A percentile compares a stretch with the other conserved stretches of the same genome.
These are phyloP conservation scores for Hydrophis major DNA, from an alignment of 2,797 vertebrate genomes.

Conservation along the genomic window DNA sequence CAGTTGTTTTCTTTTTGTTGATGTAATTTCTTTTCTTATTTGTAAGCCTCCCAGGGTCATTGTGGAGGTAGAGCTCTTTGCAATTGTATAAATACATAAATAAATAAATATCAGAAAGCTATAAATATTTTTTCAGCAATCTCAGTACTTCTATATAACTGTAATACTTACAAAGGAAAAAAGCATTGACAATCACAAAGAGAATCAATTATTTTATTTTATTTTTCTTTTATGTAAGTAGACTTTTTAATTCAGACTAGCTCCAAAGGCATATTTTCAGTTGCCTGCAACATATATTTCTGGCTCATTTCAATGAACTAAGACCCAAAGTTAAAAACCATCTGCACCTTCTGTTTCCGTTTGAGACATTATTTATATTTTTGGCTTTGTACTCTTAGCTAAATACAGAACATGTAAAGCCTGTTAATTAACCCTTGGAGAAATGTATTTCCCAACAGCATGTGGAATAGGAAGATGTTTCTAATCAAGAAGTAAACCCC, in stretches of 20 bases:
- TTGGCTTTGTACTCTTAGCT: slow-evolving; percentile 71
- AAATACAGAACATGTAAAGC: slow-evolving; percentile 73
- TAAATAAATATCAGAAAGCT: slow-evolving; percentile 1
- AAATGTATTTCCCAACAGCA: slow-evolving; percentile 69
- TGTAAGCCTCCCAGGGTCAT: background rate
- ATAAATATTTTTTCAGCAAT: background rate
- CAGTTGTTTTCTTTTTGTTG: background rate
- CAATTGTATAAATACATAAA: background rate
- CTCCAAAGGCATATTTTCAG: slow-evolving; percentile 66
- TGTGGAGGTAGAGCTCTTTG: background rate
- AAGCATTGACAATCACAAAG: slow-evolving; percentile 28
- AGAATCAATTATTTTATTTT: slow-evolving; percentile 3
- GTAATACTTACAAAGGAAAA: background rate
- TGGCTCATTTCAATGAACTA: slow-evolving; percentile 63
- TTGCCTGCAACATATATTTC: slow-evolving; percentile 64
- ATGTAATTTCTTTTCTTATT: background rate
- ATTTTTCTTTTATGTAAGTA: slow-evolving; percentile 31
- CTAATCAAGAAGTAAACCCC: slow-evolving; percentile 72
- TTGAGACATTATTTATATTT: slow-evolving; percentile 75
- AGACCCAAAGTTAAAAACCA: slow-evolving; percentile 72
- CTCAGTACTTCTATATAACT: slow-evolving; percentile 10
- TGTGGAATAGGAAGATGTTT: slow-evolving; percentile 67
- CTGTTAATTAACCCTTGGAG: slow-evolving; percentile 79
- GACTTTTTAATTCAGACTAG: slow-evolving; percentile 34
- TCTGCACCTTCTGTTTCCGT: slow-evolving; percentile 74